A percentile compares a stretch with the other conserved stretches of the same genome.
These are phyloP conservation scores for Romanogobio albipinnatus DNA, from an alignment of 2,113 vertebrate species.

Conservation along the genomic window DNA sequence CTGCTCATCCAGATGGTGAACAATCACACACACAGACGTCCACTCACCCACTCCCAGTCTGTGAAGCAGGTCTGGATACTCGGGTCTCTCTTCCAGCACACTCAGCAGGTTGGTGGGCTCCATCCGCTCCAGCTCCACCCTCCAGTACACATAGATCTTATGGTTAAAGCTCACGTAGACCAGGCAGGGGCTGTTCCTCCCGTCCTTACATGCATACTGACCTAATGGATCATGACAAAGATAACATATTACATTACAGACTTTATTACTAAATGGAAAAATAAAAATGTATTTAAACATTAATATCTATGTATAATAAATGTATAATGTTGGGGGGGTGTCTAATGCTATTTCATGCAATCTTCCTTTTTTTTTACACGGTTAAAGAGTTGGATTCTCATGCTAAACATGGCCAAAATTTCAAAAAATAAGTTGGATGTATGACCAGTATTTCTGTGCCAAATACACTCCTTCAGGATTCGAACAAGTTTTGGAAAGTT, in stretches of 20 bases:
- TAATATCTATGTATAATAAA: too few relatives aligned
- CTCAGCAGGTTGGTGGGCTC: slow-evolving; percentile 91
- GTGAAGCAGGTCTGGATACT: slow-evolving; percentile 78
- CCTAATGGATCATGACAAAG: slow-evolving; percentile 71
- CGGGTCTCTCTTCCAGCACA: slow-evolving; percentile 81
- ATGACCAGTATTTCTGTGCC: too few relatives aligned
- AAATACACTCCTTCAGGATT: too few relatives aligned
- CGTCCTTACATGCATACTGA: slow-evolving; percentile 92
- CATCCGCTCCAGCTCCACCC: slow-evolving; percentile 92
- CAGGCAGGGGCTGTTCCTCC: slow-evolving; percentile 90
- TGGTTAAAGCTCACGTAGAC: slow-evolving; percentile 96
- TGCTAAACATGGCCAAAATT: too few relatives aligned
- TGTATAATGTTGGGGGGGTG: too few relatives aligned
- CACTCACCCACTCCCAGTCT: slow-evolving; percentile 84
- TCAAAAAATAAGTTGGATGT: too few relatives aligned
- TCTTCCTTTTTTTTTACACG: too few relatives aligned
- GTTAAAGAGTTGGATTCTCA: too few relatives aligned
- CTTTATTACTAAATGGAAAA: too few relatives aligned
- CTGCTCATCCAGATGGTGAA: neutral
- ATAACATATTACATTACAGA: neutral
- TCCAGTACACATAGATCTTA: slow-evolving; percentile 97
- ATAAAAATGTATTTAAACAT: too few relatives aligned
- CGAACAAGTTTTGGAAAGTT: too few relatives aligned
- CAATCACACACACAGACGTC: neutral
- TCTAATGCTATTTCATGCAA: too few relatives aligned